A percentile compares a stretch with the other conserved stretches of the same genome.
phyloP scores from a whole-genome alignment of 2,113 vertebrate genomes.

The Dipodomys spectabilis region DNA sequence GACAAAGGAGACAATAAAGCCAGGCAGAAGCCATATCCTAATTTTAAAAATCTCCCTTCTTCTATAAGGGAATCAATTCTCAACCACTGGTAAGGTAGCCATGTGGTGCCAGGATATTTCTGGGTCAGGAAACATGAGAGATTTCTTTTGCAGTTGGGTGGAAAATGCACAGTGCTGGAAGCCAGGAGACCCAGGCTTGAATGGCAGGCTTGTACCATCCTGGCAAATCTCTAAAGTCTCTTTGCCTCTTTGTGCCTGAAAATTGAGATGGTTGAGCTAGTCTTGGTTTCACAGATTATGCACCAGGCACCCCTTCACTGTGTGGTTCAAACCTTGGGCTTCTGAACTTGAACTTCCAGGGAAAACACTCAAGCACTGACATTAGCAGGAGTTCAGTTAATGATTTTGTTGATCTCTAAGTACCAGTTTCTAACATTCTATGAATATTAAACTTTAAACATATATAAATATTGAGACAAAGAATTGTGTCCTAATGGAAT shows the following conservation, averaged over 20 bases:
- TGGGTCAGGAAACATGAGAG: too few species aligned
- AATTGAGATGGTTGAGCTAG: neutral
- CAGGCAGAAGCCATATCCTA: neutral
- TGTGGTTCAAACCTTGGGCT: neutral
- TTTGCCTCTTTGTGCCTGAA: neutral
- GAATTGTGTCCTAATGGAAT: neutral
- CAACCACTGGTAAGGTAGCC: neutral
- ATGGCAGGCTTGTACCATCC: neutral
- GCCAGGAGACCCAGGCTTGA: neutral
- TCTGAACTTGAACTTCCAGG: neutral
- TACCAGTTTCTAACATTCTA: conserved; percentile 1
- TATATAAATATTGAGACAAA: neutral
- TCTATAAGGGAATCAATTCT: neutral
- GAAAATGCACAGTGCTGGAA: neutral
- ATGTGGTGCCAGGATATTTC: neutral
- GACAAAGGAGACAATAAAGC: neutral
- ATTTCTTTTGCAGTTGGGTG: neutral
- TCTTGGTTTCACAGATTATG: neutral
- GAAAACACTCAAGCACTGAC: neutral
- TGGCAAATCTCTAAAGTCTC: neutral
- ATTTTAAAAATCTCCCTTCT: neutral
- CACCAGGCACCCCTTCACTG: neutral
- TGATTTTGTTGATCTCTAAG: neutral
- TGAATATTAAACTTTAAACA: conserved; percentile 32
- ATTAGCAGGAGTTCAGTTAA: neutral